Conservation (phyloP, 2,113 vertebrate genomes). For the Physeter macrocephalus region DNA sequence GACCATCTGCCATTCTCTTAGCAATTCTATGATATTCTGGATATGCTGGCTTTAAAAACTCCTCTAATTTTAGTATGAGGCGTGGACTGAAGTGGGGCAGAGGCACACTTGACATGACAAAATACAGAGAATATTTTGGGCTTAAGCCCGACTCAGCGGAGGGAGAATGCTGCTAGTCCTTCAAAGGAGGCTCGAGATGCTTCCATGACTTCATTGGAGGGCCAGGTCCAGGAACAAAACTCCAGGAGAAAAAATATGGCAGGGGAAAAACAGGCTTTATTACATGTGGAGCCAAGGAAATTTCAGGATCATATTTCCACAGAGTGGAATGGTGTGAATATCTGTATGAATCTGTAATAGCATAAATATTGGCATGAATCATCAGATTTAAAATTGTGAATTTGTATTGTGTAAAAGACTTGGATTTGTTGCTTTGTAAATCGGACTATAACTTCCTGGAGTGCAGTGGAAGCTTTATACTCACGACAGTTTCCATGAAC, state of each 20-base stretch:
- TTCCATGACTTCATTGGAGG: neutral
- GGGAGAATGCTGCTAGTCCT: neutral
- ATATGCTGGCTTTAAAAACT: neutral
- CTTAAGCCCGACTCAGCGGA: neutral
- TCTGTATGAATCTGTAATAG: neutral
- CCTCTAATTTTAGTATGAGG: neutral
- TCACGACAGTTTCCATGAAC: neutral
- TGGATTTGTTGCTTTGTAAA: neutral
- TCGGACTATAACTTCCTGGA: neutral
- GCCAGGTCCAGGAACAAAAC: neutral
- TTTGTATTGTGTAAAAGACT: neutral
- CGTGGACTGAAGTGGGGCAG: neutral
- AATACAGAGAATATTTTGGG: neutral
- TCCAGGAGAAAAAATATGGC: neutral
- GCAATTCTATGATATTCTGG: neutral
- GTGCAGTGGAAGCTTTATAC: neutral
- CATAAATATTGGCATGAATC: neutral
- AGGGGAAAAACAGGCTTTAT: neutral
- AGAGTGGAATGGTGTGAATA: neutral
- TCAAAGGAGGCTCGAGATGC: neutral
- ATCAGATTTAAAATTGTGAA: neutral
- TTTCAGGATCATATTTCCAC: neutral
- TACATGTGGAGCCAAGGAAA: neutral
- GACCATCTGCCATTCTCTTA: neutral
- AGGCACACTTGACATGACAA: neutral